phyloP scores from a whole-genome alignment of 2,888 invertebrate species.

The Ornithoptera priamus region DNA sequence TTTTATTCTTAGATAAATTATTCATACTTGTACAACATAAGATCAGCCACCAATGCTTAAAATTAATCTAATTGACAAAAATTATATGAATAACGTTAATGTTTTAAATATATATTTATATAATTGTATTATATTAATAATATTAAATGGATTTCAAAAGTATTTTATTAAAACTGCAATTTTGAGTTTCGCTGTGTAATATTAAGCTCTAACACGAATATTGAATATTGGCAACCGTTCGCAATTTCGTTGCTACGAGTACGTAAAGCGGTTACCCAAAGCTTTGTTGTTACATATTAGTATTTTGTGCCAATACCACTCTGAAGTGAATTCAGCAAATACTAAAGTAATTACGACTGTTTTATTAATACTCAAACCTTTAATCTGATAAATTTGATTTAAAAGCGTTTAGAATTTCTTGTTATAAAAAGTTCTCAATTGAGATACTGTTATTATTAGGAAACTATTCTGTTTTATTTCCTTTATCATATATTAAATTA shows the following conservation, averaged over 20 bases:
- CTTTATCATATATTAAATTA: too few relatives aligned
- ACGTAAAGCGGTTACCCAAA: slow-evolving; percentile 17
- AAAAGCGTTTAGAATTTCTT: too few relatives aligned
- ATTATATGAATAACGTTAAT: too few relatives aligned
- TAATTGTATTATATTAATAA: neutral
- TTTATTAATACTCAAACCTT: neutral
- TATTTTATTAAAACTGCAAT: neutral
- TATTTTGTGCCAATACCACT: slow-evolving; percentile 8
- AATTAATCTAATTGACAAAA: too few relatives aligned
- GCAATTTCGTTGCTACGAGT: slow-evolving; percentile 9
- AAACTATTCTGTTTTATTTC: too few relatives aligned
- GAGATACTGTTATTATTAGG: too few relatives aligned
- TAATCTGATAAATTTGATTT: too few relatives aligned
- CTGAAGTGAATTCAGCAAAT: neutral
- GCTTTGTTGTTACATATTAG: slow-evolving; percentile 9
- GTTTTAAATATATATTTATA: too few relatives aligned
- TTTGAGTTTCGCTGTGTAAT: slow-evolving; percentile 4
- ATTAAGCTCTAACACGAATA: neutral
- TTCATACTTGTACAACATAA: too few relatives aligned
- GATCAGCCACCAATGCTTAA: too few relatives aligned
- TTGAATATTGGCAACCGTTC: slow-evolving; percentile 13
- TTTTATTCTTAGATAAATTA: too few relatives aligned
- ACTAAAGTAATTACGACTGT: slow-evolving; percentile 11
- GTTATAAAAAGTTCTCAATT: too few relatives aligned
- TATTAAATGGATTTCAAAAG: neutral